Evolutionary conservation across 2,888 invertebrate species (phyloP).

Genomic region (Theristus sp.): DNA sequence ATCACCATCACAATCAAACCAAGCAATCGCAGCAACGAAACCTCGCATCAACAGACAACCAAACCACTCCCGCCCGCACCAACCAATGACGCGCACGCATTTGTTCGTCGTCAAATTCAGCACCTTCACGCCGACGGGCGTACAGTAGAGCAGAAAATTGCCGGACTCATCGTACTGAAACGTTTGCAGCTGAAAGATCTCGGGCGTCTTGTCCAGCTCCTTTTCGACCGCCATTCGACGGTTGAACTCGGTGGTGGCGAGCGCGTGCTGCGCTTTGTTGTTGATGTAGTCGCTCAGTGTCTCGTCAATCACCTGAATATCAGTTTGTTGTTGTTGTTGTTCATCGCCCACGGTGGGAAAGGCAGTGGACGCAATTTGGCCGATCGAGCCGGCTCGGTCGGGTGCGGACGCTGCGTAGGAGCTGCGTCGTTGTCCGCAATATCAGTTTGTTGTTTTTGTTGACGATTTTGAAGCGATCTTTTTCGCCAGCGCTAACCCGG

Average conservation of each 20-base stretch:
- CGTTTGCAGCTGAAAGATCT: background rate
- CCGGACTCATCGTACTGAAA: constrained; percentile 58
- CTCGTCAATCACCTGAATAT: constrained; percentile 57
- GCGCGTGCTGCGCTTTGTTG: constrained; percentile 37
- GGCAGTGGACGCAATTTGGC: constrained; percentile 40
- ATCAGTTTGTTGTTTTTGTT: too few relatives aligned
- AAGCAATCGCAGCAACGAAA: too few relatives aligned
- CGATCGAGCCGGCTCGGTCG: constrained; percentile 60
- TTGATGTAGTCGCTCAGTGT: constrained; percentile 63
- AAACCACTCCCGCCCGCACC: constrained; percentile 8
- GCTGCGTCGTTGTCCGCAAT: too few relatives aligned
- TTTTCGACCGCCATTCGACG: constrained; percentile 82
- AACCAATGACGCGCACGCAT: constrained; percentile 52
- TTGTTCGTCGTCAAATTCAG: constrained; percentile 73
- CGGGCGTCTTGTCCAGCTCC: constrained; percentile 54
- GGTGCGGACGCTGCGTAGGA: constrained; percentile 54
- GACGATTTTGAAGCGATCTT: too few relatives aligned
- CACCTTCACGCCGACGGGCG: constrained; percentile 82
- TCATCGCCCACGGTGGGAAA: constrained; percentile 36
- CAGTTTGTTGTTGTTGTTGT: constrained; percentile 44
- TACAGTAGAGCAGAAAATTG: constrained; percentile 77
- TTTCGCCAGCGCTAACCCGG: too few relatives aligned
- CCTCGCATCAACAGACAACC: background rate
- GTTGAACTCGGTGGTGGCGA: constrained; percentile 35
- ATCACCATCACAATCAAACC: too few relatives aligned